Base-by-base conservation (phyloP, 2,888 invertebrate genomes). In the Eustalomyia histrio region DNA sequence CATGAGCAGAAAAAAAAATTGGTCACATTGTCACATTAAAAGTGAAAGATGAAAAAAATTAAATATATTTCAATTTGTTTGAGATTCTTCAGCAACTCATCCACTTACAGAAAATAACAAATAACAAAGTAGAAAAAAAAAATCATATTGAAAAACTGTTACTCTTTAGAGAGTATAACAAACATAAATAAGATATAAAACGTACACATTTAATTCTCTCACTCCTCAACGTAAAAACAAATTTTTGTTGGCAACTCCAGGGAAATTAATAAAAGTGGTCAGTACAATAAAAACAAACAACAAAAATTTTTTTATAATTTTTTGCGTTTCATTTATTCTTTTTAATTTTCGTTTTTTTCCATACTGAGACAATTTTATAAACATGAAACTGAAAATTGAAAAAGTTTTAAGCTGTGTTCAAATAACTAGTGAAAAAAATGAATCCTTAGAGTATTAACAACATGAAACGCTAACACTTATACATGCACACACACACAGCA, bases 221-320 rank as follows among this genome's bases (percentile, higher is more conserved):
- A 33, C 29, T 61, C 60, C 35, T 47, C 35, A 39, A 52, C 17
- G 35, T 47, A 67, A 43, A 61, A 81, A 57, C 53, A 81, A 78
- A 81, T 71, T 74, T 71, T 74, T 65, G 55, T 63, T 61, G 43
- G 64, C 57, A 57, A 71, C 78, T 75, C 81, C 52, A 55, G 81
- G 81, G 81, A 81, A 81, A 81, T 81, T 78, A 81, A 71, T 75
- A 63, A 71, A 81, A 78, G 81, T 78, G 81, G 81, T 81, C 81
- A 74, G 74, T 65, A 21, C 52, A 6, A n/a, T 14, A 74, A 16
- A 65, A 43, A 58, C 76, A 43, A 67, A 63, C 52, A 64, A 73
- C 55, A 50, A 33, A 47, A 39, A 50, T 57, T 64, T 52, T n/a
- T 58, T 24, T 57, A 29, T 43, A 68, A 17, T 16, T 67, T 63